phyloP scores from a whole-genome alignment of 2,888 invertebrate species.

The Lasioglossum zephyrum region DNA sequence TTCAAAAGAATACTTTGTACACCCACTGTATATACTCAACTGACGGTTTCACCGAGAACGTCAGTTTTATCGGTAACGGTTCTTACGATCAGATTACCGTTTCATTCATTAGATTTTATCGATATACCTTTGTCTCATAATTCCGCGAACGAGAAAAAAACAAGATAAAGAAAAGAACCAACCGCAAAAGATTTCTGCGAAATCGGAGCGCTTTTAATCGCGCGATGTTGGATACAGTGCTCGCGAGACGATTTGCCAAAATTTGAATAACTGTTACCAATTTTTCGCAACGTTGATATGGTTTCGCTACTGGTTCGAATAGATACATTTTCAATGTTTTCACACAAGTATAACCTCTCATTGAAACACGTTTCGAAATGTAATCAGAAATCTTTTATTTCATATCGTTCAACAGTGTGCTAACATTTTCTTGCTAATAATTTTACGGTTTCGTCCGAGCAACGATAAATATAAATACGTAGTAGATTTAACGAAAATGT shows the following conservation, averaged over 20 bases:
- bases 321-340: neutral
- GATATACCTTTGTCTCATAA: neutral
- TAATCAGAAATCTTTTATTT: constrained; percentile 30
- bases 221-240: constrained; percentile 33
- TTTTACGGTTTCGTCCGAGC: neutral
- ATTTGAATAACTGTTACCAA: constrained; percentile 28
- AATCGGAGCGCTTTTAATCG: constrained; percentile 18
- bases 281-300: neutral
- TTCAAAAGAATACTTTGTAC: too few species aligned
- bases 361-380: neutral
- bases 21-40: neutral
- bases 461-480: constrained; percentile 3
- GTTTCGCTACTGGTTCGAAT: too few species aligned
- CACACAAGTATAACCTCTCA: neutral
- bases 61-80: neutral
- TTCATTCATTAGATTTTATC: neutral
- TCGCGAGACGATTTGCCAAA: constrained; percentile 17
- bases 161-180: neutral
- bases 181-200: neutral
- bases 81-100: neutral
- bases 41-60: neutral
- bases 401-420: neutral
- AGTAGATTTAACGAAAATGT: constrained; percentile 20
- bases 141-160: neutral
- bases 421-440: constrained; percentile 31